Evolutionary conservation across 2,888 invertebrate species (phyloP), one percentile per base, ranked within the genome.

Genomic region (Hemicrepidius hirtus): DNA sequence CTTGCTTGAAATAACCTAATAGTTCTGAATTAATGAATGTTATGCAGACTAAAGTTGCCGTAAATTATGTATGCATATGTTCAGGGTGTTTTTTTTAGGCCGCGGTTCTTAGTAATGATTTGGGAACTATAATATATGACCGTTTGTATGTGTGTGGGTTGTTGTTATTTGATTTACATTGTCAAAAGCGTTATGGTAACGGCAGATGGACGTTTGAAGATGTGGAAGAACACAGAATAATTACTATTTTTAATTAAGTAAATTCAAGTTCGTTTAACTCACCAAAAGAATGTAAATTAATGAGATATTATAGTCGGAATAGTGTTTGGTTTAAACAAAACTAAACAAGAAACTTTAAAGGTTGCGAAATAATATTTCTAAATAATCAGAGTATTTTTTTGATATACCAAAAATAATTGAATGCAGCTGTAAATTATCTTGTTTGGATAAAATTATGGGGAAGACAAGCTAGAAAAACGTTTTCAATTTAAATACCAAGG

Each of bases 11-110:
- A 62, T 32, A 35, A 50, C 49, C 63, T 49, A 49, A 49, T 64
- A 49, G 49, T 28, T 24, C 46, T 49, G 63, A 66, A 53, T 66
- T 55, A 55, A 55, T 55, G 55, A 35, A 50, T 50, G 44, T 32
- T 53, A 53, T 53, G 53, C 53, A 28, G 50, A 24, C 50, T 24
- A 37, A 65, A 65, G 50, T 50, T 24, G 65, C 50, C 46, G 65
- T 53, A 59, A 60, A 68, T 68, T 59, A 68, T 68, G 55, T 68
- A 68, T 59, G 41, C 57, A 68, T 68, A 68, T 20, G 55, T 59
- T 68, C 21, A 24, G 24, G 24, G 55, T 21, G 46, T 40, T 18
- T 55, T 18, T 55, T 60, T 44, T 44, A 18, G 1, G 44, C 44
- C 59, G 59, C 18, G 24, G 24, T 24, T 68, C 59, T 57, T 20